These are phyloP conservation scores for Chrysotoxum bicinctum DNA, from an alignment of 2,888 invertebrate species.

Conservation along the genomic window DNA sequence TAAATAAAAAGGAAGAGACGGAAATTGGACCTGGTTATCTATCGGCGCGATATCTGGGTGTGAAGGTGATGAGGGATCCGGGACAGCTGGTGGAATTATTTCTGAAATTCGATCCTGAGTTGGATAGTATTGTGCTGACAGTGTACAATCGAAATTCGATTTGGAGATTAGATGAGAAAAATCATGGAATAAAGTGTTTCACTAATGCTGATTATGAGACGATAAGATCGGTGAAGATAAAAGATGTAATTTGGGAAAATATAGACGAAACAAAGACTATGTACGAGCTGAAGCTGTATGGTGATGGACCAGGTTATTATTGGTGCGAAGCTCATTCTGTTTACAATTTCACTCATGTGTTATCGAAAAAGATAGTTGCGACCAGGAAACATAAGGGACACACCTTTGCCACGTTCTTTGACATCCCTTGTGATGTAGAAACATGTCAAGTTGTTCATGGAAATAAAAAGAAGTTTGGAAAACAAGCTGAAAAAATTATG, in stretches of 20 bases:
- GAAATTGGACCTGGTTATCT: constrained; percentile 46
- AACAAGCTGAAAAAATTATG: constrained; percentile 64
- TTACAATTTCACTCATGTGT: constrained; percentile 82
- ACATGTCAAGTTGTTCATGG: constrained; percentile 63
- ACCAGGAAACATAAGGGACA: constrained; percentile 78
- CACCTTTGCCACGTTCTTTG: constrained; percentile 77
- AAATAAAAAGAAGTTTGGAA: constrained; percentile 69
- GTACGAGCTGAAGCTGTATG: constrained; percentile 83
- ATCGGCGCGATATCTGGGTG: constrained; percentile 72
- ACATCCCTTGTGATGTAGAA: constrained; percentile 74
- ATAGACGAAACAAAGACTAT: constrained; percentile 77
- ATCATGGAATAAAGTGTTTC: constrained; percentile 84
- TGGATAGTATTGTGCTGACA: constrained; percentile 80
- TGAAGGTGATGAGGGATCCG: constrained; percentile 49
- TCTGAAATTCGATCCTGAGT: constrained; percentile 72
- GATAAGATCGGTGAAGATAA: constrained; percentile 82
- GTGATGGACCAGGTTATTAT: constrained; percentile 84
- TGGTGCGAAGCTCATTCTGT: constrained; percentile 86
- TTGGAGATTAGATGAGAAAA: constrained; percentile 80
- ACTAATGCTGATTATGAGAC: constrained; percentile 84
- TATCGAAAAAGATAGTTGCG: constrained; percentile 83
- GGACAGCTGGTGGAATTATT: constrained; percentile 73
- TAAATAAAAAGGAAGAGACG: constrained; percentile 73
- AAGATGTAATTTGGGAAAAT: constrained; percentile 79
- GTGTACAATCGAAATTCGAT: constrained; percentile 84